Base-by-base conservation (phyloP, 2,797 vertebrate species). In the Epinephelus malabaricus region DNA sequence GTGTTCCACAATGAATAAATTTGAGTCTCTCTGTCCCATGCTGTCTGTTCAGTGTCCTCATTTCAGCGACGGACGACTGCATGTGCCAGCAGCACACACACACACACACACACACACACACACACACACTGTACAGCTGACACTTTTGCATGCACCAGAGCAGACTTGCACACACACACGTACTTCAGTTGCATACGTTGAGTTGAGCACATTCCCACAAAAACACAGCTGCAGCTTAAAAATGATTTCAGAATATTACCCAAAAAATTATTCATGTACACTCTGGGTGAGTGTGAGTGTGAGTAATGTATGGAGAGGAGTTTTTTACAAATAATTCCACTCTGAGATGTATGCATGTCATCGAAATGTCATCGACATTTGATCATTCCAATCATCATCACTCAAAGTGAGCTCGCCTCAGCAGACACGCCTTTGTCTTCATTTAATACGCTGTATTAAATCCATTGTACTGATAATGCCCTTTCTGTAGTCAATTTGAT, bases 1-100 rank as follows among this genome's bases (percentile, higher is more conserved):
- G 89, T 92, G 95, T 97, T 95, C 94, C 95, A 96, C 95, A 43
- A 12, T 96, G 93, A 97, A 97, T 97, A 96, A 95, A 96, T 96
- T 95, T 94, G 94, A 95, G 94, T 96, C 95, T 95, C 91, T 86
- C 50, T 77, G 76, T 80, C 79, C 74, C 61, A 54, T 81, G 71
- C 58, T 43, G 51, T 64, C 46, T 65, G 21, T 78, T 71, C 45
- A 30, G 40, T 66, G 43, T 76, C 80, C 62, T 85, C 63, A 69
- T 76, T 79, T 85, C 56, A 74, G 15, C 46, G 4, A 30, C 58
- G 17, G 40, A 55, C 30, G 13, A 49, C 64, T 43, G 15, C 21
- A 46, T 47, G 56, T 54, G 49, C 19, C 49, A 71, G 49, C 63
- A 58, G 66, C 67, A 50, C 27, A 71, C 38, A 30, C 46, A 40